Conservation (phyloP, 2,113 vertebrate genomes). For the Oncorhynchus clarkii region DNA sequence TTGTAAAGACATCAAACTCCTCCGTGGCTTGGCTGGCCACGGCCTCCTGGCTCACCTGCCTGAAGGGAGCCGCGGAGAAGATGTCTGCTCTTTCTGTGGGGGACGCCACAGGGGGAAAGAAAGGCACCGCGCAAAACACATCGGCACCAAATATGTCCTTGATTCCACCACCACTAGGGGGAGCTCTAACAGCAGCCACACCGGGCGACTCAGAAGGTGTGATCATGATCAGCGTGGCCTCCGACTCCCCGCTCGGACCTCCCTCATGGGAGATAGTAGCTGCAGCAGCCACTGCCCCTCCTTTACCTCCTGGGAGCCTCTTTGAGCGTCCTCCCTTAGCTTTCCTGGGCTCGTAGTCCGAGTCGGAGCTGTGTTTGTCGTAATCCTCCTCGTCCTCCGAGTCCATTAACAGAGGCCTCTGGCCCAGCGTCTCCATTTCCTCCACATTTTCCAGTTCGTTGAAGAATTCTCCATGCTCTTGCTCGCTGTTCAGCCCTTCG, state of each 20-base stretch:
- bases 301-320: conserved; percentile 24
- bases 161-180: neutral
- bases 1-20: conserved; percentile 93
- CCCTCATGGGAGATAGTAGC: fast-evolving
- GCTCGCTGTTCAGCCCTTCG: conserved; percentile 74
- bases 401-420: conserved; percentile 93
- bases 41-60: conserved; percentile 59
- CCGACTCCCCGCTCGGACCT: conserved; percentile 8
- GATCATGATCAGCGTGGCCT: neutral
- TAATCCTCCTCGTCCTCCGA: conserved; percentile 83
- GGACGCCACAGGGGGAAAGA: conserved; percentile 61
- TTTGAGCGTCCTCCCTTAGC: conserved; percentile 40
- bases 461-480: conserved; percentile 82
- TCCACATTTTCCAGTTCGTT: conserved; percentile 86
- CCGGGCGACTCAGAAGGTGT: conserved; percentile 29
- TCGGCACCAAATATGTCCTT: conserved; percentile 73
- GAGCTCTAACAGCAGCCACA: neutral
- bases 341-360: conserved; percentile 76
- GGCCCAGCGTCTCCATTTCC: conserved; percentile 85
- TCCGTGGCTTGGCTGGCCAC: conserved; percentile 60
- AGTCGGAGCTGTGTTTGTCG: conserved; percentile 90
- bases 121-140: conserved; percentile 88
- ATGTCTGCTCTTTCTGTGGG: conserved; percentile 50
- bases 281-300: conserved; percentile 14
- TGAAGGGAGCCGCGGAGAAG: conserved; percentile 63